phyloP scores from a whole-genome alignment of 2,797 vertebrate genomes.

The Tinamus major region DNA sequence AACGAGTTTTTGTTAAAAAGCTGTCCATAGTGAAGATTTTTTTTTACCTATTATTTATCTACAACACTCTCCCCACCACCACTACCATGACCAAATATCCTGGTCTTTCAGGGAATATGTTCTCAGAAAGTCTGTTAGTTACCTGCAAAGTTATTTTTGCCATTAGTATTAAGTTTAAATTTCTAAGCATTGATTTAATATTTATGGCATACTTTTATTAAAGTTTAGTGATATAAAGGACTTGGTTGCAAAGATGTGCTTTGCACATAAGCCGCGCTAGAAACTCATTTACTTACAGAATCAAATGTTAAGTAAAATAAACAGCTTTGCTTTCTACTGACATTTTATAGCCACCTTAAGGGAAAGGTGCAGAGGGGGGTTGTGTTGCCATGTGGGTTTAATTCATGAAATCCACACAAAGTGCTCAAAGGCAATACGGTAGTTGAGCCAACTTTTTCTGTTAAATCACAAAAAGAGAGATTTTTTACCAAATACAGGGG shows the following conservation, averaged over 20 bases:
- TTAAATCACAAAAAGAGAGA: slow-evolving; percentile 70
- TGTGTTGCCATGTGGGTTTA: slow-evolving; percentile 81
- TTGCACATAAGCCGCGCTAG: slow-evolving; percentile 66
- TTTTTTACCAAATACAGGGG: slow-evolving; percentile 72
- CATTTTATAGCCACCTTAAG: slow-evolving; percentile 80
- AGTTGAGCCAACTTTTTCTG: slow-evolving; percentile 79
- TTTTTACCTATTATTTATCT: neutral
- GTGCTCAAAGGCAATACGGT: slow-evolving; percentile 75
- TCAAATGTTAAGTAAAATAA: slow-evolving; percentile 81
- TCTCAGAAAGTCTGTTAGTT: slow-evolving; percentile 55
- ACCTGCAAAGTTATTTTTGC: slow-evolving; percentile 32
- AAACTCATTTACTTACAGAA: slow-evolving; percentile 80
- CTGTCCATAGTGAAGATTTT: neutral
- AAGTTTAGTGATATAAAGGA: slow-evolving; percentile 69
- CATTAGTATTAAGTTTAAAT: slow-evolving; percentile 53
- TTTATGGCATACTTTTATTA: slow-evolving; percentile 73
- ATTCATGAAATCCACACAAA: slow-evolving; percentile 77
- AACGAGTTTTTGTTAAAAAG: slow-evolving; percentile 23
- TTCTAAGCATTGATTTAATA: slow-evolving; percentile 71
- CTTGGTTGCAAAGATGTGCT: slow-evolving; percentile 72
- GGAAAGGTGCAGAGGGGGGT: slow-evolving; percentile 70
- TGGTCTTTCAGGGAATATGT: neutral
- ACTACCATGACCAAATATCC: neutral
- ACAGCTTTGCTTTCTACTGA: slow-evolving; percentile 78
- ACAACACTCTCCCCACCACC: neutral